These are phyloP conservation scores for Apeltes quadracus DNA, from an alignment of 2,113 vertebrate species.

Conservation along the genomic window DNA sequence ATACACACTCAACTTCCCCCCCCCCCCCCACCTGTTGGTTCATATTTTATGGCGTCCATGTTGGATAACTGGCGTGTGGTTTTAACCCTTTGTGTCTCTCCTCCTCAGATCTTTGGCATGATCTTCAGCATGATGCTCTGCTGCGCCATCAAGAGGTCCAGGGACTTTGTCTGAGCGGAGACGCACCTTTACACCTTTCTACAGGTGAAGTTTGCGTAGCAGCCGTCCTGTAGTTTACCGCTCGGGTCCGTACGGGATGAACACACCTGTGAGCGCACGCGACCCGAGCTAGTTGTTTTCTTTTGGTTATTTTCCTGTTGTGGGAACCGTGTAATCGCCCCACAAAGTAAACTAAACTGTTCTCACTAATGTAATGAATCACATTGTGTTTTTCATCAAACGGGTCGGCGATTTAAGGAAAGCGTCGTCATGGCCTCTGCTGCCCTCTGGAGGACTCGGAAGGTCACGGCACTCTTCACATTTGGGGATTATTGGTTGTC, in stretches of 20 bases:
- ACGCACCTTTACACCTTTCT: slow-evolving; percentile 27
- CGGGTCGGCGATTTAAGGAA: not conserved
- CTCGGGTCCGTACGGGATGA: slow-evolving; percentile 48
- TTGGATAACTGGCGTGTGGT: not conserved
- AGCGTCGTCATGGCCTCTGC: slow-evolving; percentile 16
- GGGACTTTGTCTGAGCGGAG: slow-evolving; percentile 85
- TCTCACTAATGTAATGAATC: not conserved
- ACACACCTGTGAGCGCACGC: slow-evolving; percentile 50
- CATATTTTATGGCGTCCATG: no score
- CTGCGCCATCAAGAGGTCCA: slow-evolving; percentile 89
- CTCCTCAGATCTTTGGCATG: slow-evolving; percentile 92
- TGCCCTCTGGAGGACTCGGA: slow-evolving; percentile 36
- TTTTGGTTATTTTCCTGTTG: not conserved
- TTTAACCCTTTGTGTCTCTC: not conserved
- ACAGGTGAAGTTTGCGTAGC: slow-evolving; percentile 21
- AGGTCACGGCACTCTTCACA: not conserved
- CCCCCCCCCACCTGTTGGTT: no score
- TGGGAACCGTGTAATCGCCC: not conserved
- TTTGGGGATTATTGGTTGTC: not conserved
- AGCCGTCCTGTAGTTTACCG: not conserved
- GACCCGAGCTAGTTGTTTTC: not conserved
- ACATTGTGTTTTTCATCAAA: not conserved
- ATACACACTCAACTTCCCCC: no score
- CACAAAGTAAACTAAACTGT: not conserved
- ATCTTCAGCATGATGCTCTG: slow-evolving; percentile 96